These are phyloP conservation scores for Nautilus pompilius DNA, from an alignment of 1,140 invertebrate species.

Conservation along the genomic window DNA sequence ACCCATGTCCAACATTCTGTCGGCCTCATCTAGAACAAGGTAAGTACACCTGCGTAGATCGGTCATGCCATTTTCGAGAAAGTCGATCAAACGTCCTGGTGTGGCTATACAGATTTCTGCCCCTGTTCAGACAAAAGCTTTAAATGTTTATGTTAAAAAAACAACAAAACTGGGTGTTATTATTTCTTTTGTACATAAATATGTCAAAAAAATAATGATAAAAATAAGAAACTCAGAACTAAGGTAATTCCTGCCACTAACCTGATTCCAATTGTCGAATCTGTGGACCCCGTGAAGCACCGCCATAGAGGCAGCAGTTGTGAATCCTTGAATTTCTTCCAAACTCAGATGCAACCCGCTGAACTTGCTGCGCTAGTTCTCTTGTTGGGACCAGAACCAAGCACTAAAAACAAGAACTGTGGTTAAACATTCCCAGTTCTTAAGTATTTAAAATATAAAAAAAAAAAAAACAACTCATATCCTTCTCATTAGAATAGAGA, in stretches of 20 bases:
- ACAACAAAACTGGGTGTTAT: too few relatives aligned
- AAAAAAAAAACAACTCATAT: too few relatives aligned
- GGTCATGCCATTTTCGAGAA: conserved; percentile 82
- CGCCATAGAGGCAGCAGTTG: conserved; percentile 93
- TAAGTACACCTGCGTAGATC: conserved; percentile 85
- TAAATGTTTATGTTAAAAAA: too few relatives aligned
- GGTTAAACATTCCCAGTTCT: too few relatives aligned
- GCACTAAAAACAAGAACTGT: conserved; percentile 46
- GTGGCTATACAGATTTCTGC: conserved; percentile 63
- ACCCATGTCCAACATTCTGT: conserved; percentile 98
- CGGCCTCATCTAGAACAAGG: conserved; percentile 93
- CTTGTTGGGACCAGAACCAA: conserved; percentile 89
- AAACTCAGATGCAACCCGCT: conserved; percentile 88
- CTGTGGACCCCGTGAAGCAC: conserved; percentile 89
- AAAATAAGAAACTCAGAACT: too few relatives aligned
- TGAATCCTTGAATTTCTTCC: conserved; percentile 77
- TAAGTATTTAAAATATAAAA: too few relatives aligned
- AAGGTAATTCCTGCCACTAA: conserved; percentile 38
- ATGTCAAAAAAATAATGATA: too few relatives aligned
- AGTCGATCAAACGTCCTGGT: conserved; percentile 91
- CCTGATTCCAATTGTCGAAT: conserved; percentile 79
- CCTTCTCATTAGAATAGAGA: too few relatives aligned
- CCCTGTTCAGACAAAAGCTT: too few relatives aligned
- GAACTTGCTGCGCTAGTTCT: conserved; percentile 94
- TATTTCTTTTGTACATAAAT: too few relatives aligned